Percentiles rank a stretch among this genome's conserved stretches.
These are phyloP conservation scores for Platypus cylindrus DNA, from an alignment of 2,888 invertebrate genomes.

Conservation along the genomic window DNA sequence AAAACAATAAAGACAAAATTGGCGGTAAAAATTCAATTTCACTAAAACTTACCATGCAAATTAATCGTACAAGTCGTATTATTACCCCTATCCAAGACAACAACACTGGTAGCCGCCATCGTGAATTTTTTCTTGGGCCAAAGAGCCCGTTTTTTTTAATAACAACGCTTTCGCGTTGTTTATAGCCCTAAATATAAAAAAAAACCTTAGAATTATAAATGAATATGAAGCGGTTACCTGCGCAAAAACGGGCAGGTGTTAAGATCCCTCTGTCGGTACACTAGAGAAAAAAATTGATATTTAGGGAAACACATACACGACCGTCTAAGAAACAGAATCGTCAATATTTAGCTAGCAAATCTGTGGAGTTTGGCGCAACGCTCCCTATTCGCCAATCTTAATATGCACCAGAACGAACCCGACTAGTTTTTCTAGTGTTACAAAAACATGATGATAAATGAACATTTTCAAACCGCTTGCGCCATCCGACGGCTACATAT, in stretches of 20 bases:
- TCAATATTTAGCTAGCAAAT: conserved; percentile 15
- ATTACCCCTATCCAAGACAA: conserved; percentile 88
- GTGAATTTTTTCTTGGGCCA: conserved; percentile 17
- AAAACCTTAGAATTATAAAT: conserved; percentile 26
- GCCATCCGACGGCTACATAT: conserved; percentile 13
- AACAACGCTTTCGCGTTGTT: conserved; percentile 24
- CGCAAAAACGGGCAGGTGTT: conserved; percentile 31
- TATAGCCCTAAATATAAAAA: conserved; percentile 16
- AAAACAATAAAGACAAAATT: conserved; percentile 5
- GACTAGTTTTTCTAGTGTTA: conserved; percentile 33
- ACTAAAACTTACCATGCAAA: conserved; percentile 72
- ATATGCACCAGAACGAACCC: conserved; percentile 30
- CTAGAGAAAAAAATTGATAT: conserved; percentile 22
- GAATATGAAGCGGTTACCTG: conserved; percentile 31
- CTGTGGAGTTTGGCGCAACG: conserved; percentile 18
- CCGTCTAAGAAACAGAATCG: conserved; percentile 7
- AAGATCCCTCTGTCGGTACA: conserved; percentile 32
- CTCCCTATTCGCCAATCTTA: conserved; percentile 24
- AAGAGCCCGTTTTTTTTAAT: conserved; percentile 30
- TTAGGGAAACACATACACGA: conserved; percentile 9
- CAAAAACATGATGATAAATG: conserved; percentile 31
- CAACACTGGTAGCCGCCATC: conserved; percentile 81
- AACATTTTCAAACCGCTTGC: conserved; percentile 15
- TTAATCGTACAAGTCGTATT: conserved; percentile 95
- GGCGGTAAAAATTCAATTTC: conserved; percentile 17